Base-by-base conservation (phyloP, 2,888 invertebrate species). In the Ferrisia virgata region DNA sequence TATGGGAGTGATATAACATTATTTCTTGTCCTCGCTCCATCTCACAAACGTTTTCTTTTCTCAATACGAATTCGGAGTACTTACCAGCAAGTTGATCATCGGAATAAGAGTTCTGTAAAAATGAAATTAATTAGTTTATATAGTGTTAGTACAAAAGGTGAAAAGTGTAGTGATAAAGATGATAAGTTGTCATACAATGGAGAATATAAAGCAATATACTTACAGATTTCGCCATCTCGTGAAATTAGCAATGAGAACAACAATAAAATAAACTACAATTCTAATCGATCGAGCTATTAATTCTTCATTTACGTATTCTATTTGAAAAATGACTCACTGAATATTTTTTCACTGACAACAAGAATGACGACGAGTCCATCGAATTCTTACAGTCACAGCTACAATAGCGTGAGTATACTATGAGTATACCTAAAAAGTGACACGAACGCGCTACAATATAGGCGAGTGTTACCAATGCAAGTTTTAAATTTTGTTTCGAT, bases 1-100 rank as follows among this genome's bases (percentile, higher is more conserved):
- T 86, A 86, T 86, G 87, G 87, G 87, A 86, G 87, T 87, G 87
- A 86, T 87, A 86, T 25, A 82, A 82, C 43, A 40, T 53, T 33
- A 79, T 47, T 89, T 89, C 89, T 86, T 89, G 89, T 89, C 89
- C 89, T 89, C 86, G 86, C 87, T 87, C 22, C n/a, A 31, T 43
- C 33, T 47, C 13, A 72, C 82, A 25, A 18, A 85, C 40, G 72
- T 76, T 72, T 33, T 15, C 33, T 28, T 47, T 72, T 11, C 33
- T 13, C 28, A 33, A 72, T 72, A 33, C 28, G 33, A 36, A 25
- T 72, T 33, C 28, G 87, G 72, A 80, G 78, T 87, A 93, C 94
- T 94, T 91, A 96, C 96, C 96, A 89, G 95, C 95, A 91, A 96
- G 92, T 92, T 96, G 96, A 91, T 96, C 96, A 91, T 96, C 96